phyloP scores from a whole-genome alignment of 1,140 invertebrate species.

The Caenorhabditis tropicalis region DNA sequence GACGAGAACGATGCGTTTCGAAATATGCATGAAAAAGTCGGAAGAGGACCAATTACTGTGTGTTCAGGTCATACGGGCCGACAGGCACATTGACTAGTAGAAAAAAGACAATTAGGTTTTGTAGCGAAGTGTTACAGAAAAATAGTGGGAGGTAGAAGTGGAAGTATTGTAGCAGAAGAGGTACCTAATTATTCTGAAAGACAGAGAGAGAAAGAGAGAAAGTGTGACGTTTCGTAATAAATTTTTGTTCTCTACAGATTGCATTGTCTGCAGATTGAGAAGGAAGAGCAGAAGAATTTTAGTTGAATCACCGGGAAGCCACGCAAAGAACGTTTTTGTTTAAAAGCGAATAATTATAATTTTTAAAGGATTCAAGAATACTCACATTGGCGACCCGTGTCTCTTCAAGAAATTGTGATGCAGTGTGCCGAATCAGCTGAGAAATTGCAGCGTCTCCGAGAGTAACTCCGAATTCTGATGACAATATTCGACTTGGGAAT shows the following conservation, averaged over 20 bases:
- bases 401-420: slow-evolving; percentile 47
- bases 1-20: neutral
- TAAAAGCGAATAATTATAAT: neutral
- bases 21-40: slow-evolving; percentile 22
- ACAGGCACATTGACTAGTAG: neutral
- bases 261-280: neutral
- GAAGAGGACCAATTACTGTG: slow-evolving; percentile 34
- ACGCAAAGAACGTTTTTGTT: neutral
- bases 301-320: neutral
- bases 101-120: slow-evolving; percentile 25
- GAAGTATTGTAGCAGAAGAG: neutral
- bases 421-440: slow-evolving; percentile 50
- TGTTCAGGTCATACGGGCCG: slow-evolving; percentile 34
- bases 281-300: neutral
- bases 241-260: neutral
- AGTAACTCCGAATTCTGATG: slow-evolving; percentile 43
- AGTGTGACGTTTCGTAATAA: neutral
- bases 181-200: neutral
- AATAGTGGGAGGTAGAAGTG: neutral
- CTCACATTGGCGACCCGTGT: slow-evolving; percentile 50
- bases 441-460: slow-evolving; percentile 53
- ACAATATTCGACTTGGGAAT: neutral
- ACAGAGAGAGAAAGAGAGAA: neutral
- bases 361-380: neutral
- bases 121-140: neutral